phyloP scores from a whole-genome alignment of 2,113 vertebrate genomes.

The Etia nguti region DNA sequence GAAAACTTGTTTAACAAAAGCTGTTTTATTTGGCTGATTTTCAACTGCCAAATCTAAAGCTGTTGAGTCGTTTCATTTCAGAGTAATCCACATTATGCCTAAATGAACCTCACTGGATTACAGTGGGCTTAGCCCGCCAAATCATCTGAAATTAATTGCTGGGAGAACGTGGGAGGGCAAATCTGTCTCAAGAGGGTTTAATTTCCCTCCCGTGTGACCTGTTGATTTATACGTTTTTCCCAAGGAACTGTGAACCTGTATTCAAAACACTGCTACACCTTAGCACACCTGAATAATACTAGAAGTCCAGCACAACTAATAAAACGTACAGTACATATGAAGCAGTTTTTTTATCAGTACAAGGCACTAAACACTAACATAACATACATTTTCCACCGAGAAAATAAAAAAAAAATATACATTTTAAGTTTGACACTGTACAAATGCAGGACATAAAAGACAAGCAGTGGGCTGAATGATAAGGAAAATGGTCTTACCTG shows the following conservation, averaged over 20 bases:
- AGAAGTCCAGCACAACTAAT: background rate
- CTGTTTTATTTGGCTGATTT: constrained; percentile 16
- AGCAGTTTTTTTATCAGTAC: background rate
- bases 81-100: constrained; percentile 37
- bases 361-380: background rate
- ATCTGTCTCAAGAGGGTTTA: constrained; percentile 8
- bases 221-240: background rate
- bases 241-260: background rate
- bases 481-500: constrained; percentile 50
- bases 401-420: background rate
- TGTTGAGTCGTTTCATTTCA: constrained; percentile 11
- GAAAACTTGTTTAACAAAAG: background rate
- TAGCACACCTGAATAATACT: background rate
- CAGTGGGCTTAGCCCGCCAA: constrained; percentile 26
- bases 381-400: background rate
- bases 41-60: constrained; percentile 10
- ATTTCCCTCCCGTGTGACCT: constrained; percentile 25
- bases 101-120: constrained; percentile 36
- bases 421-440: background rate
- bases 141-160: constrained; percentile 62
- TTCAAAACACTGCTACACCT: background rate
- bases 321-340: background rate
- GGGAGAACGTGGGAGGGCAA: constrained; percentile 45
- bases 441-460: background rate
- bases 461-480: background rate